phyloP scores from a whole-genome alignment of 2,888 invertebrate genomes.

The Lepidochitona cinerea region DNA sequence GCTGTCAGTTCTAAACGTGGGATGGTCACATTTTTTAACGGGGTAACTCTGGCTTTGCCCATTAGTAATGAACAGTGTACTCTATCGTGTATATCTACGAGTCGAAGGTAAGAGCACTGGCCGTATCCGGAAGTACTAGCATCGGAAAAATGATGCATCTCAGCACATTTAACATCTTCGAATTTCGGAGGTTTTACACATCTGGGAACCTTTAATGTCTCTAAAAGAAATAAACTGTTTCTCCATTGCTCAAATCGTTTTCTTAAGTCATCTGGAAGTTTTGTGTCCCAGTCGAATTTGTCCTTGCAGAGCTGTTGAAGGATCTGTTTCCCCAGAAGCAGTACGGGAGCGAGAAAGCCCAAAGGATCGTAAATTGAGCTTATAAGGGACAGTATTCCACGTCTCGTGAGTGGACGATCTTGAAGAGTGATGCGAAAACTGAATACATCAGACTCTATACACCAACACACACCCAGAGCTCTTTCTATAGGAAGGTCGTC shows the following conservation, averaged over 20 bases:
- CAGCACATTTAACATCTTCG: neutral
- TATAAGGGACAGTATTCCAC: constrained; percentile 32
- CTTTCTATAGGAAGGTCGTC: constrained; percentile 21
- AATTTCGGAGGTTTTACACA: constrained; percentile 20
- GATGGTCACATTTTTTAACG: constrained; percentile 23
- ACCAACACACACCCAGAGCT: constrained; percentile 41
- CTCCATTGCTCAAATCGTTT: constrained; percentile 19
- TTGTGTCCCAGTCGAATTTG: constrained; percentile 31
- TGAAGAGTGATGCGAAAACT: constrained; percentile 14
- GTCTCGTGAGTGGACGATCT: constrained; percentile 25
- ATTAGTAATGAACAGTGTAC: constrained; percentile 23
- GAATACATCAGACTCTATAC: constrained; percentile 28
- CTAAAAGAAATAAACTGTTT: neutral
- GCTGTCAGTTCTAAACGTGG: constrained; percentile 26
- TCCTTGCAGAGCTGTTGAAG: constrained; percentile 24
- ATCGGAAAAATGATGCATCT: constrained; percentile 31
- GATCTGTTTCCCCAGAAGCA: constrained; percentile 25
- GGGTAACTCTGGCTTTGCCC: constrained; percentile 27
- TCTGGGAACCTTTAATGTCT: constrained; percentile 4
- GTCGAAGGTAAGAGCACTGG: constrained; percentile 11
- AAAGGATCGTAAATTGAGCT: constrained; percentile 33
- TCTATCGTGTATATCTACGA: constrained; percentile 3
- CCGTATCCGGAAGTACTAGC: constrained; percentile 13
- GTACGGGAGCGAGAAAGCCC: constrained; percentile 30
- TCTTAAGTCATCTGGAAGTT: constrained; percentile 13